Conservation (phyloP, 2,888 invertebrate species). For the Leptopilina myrica region DNA sequence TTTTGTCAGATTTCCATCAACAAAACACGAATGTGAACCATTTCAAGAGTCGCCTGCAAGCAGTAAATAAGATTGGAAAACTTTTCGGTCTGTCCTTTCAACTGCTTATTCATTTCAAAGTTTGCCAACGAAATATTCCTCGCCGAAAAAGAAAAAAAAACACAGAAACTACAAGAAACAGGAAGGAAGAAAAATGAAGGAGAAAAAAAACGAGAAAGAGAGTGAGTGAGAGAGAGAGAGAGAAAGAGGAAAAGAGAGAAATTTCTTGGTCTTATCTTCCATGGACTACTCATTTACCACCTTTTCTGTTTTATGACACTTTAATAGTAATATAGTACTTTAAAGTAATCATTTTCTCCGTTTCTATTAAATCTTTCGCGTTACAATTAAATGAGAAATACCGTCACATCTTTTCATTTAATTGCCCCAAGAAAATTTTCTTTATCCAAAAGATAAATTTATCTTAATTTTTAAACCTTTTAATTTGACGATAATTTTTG, state of each 20-base stretch:
- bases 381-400: too few relatives aligned
- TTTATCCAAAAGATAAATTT: too few relatives aligned
- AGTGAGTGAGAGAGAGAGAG: too few relatives aligned
- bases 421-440: too few relatives aligned
- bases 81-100: slow-evolving; percentile 23
- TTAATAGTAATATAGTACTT: not conserved
- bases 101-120: slow-evolving; percentile 31
- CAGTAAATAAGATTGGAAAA: slow-evolving; percentile 35
- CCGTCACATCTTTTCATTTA: too few relatives aligned
- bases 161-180: slow-evolving; percentile 2
- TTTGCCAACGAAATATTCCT: slow-evolving; percentile 23
- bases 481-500: too few relatives aligned
- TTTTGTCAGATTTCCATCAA: not conserved
- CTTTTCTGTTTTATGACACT: not conserved
- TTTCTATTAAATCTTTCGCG: not conserved
- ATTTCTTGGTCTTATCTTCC: not conserved
- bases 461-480: too few relatives aligned
- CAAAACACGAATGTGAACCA: slow-evolving; percentile 24
- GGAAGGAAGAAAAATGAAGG: not conserved
- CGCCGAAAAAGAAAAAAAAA: not conserved
- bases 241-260: too few relatives aligned
- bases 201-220: not conserved
- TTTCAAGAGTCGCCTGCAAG: not conserved
- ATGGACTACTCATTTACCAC: slow-evolving; percentile 9
- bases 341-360: not conserved